Conservation (phyloP, 2,113 vertebrate genomes). For the Nanger granti region DNA sequence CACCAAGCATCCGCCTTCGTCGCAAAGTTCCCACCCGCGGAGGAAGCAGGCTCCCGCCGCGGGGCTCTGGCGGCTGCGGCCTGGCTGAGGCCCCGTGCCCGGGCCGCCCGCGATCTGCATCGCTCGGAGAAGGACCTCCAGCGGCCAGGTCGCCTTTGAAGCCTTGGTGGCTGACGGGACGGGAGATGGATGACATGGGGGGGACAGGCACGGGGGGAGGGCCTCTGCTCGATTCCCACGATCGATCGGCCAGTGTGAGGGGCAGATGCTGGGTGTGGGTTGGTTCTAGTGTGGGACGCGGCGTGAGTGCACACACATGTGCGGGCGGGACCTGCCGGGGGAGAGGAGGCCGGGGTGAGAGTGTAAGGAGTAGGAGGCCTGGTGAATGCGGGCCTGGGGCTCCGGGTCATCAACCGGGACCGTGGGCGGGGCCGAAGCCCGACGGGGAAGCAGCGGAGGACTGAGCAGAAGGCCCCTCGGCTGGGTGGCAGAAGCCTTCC, state of each 20-base stretch:
- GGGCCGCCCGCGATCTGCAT: neutral
- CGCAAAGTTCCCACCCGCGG: neutral
- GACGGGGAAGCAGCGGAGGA: neutral
- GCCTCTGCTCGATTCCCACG: slow-evolving; percentile 87
- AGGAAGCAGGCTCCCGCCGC: neutral
- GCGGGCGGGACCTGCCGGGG: too few species aligned
- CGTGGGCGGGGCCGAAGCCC: neutral
- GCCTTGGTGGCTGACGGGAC: slow-evolving; percentile 79
- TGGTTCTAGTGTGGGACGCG: neutral
- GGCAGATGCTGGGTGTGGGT: neutral
- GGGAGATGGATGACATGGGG: slow-evolving; percentile 86
- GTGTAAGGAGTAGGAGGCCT: neutral
- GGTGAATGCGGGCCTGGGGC: neutral
- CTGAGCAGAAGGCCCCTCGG: neutral
- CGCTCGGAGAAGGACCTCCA: slow-evolving; percentile 74
- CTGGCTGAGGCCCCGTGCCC: neutral
- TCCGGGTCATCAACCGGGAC: accelerated
- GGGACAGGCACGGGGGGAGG: slow-evolving; percentile 81
- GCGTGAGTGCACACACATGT: neutral
- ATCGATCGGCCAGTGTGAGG: slow-evolving; percentile 59
- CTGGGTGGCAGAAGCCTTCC: neutral
- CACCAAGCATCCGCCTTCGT: neutral
- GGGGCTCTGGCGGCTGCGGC: accelerated
- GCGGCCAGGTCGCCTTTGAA: slow-evolving; percentile 84
- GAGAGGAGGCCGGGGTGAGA: too few species aligned